Conservation (phyloP, 2,113 vertebrate species). For the Channa argus region DNA sequence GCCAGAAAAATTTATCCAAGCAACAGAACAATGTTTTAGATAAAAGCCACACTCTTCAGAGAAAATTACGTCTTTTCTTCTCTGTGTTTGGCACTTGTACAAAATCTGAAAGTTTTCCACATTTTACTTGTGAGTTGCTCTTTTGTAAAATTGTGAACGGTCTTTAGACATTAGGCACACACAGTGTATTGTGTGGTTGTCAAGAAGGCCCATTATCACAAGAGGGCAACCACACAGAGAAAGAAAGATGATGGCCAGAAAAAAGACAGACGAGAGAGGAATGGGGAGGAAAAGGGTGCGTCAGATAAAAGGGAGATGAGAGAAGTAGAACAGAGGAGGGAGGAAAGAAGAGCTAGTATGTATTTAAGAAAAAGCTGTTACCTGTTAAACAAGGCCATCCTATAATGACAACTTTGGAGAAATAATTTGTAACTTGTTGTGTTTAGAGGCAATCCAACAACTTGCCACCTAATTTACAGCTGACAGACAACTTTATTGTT, state of each 20-base stretch:
- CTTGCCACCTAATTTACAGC: no score
- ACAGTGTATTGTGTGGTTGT: no score
- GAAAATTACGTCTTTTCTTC: background rate
- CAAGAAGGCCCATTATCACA: slow-evolving; percentile 29
- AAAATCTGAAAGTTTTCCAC: slow-evolving; percentile 15
- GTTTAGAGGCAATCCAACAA: no score
- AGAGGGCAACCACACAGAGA: slow-evolving; percentile 14
- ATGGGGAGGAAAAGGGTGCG: background rate
- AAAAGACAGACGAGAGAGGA: background rate
- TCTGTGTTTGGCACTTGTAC: slow-evolving; percentile 4
- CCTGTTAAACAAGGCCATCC: slow-evolving; percentile 2
- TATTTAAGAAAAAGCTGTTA: slow-evolving; percentile 12
- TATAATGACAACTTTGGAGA: background rate
- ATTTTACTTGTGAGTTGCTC: background rate
- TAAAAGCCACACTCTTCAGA: background rate
- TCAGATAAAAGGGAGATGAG: slow-evolving; percentile 13
- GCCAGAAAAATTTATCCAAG: background rate
- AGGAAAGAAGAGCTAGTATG: background rate
- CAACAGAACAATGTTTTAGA: slow-evolving; percentile 1
- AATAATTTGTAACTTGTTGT: no score
- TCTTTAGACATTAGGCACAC: no score
- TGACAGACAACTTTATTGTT: no score
- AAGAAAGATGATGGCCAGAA: background rate
- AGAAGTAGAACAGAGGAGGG: background rate
- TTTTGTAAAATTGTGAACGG: background rate